Percentiles rank a stretch among this genome's conserved stretches.
Evolutionary conservation across 2,113 vertebrate genomes (phyloP).

Genomic region (Syngnathus floridae): DNA sequence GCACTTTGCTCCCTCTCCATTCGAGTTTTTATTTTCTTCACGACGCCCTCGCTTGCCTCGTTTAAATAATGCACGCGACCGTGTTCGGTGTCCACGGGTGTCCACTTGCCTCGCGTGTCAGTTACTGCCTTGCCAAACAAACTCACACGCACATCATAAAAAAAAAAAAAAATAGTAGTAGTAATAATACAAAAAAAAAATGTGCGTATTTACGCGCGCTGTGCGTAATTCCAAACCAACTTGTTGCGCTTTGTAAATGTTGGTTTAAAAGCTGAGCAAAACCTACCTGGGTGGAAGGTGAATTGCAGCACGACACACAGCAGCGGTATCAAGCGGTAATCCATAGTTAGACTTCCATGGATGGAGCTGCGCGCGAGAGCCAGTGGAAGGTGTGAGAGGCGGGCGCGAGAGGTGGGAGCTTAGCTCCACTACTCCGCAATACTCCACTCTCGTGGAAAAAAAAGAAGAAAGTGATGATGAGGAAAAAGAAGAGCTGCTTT

Average conservation of each 20-base stretch:
- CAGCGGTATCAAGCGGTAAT: constrained; percentile 70
- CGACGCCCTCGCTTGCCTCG: neutral
- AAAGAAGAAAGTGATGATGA: neutral
- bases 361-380: constrained; percentile 49
- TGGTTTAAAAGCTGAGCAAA: neutral
- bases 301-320: constrained; percentile 64
- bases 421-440: neutral
- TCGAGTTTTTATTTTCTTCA: constrained; percentile 23
- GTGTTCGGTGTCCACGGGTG: constrained; percentile 36
- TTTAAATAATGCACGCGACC: constrained; percentile 57
- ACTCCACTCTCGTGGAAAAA: neutral
- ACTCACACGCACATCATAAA: too few relatives aligned
- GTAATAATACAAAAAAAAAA: neutral
- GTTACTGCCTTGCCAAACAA: neutral
- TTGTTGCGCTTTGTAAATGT: constrained; percentile 33
- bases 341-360: constrained; percentile 75
- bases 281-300: constrained; percentile 67
- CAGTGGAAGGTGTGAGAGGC: constrained; percentile 26
- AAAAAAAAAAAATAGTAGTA: neutral
- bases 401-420: constrained; percentile 23
- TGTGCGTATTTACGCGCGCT: neutral
- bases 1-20: neutral
- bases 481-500: constrained; percentile 23
- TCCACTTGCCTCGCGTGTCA: constrained; percentile 54
- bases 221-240: constrained; percentile 24